A percentile compares a stretch with the other conserved stretches of the same genome.
phyloP scores from a whole-genome alignment of 2,797 vertebrate species.

The Lepidocolaptes lacrymiger region DNA sequence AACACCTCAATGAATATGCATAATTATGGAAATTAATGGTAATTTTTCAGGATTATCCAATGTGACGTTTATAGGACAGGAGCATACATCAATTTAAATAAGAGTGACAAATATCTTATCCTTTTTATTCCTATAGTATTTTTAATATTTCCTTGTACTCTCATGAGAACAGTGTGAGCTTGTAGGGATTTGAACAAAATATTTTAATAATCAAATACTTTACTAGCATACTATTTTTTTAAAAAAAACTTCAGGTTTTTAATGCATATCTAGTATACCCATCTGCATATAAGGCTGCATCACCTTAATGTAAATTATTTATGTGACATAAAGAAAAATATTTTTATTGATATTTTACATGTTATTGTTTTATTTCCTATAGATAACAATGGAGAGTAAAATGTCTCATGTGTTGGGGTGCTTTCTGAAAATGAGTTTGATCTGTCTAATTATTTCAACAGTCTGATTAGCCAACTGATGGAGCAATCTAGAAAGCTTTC shows the following conservation, averaged over 20 bases:
- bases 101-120: slow-evolving; percentile 89
- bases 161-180: slow-evolving; percentile 58
- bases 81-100: slow-evolving; percentile 86
- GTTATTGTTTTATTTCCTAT: neutral
- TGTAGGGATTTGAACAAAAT: slow-evolving; percentile 66
- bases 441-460: slow-evolving; percentile 49
- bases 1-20: slow-evolving; percentile 89
- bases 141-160: slow-evolving; percentile 72
- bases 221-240: slow-evolving; percentile 2
- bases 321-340: neutral
- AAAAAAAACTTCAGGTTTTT: slow-evolving; percentile 23
- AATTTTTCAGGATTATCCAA: slow-evolving; percentile 91
- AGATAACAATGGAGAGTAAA: neutral
- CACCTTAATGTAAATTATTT: neutral
- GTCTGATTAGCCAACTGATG: neutral
- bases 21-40: slow-evolving; percentile 90
- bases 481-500: slow-evolving; percentile 44
- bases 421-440: slow-evolving; percentile 39
- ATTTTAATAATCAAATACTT: slow-evolving; percentile 56
- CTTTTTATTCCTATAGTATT: slow-evolving; percentile 78
- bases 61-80: slow-evolving; percentile 90
- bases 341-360: slow-evolving; percentile 18
- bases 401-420: neutral
- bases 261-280: neutral
- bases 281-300: neutral